Evolutionary conservation across 2,113 vertebrate species (phyloP).

Genomic region (Ochotona curzoniae): DNA sequence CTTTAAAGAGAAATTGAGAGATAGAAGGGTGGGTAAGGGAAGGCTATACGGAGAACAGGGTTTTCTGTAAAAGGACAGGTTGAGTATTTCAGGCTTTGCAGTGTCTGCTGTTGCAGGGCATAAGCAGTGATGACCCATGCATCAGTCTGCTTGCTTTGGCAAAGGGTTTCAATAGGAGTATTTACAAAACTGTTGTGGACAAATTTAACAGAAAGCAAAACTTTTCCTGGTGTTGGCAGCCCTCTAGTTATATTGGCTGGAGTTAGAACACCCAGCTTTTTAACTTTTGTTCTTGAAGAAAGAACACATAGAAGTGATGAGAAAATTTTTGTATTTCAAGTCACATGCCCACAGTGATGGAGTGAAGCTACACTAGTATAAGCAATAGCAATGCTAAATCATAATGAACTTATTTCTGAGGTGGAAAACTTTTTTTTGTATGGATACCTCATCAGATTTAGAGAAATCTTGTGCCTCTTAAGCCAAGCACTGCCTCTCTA

Average conservation of each 20-base stretch:
- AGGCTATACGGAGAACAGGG: not conserved
- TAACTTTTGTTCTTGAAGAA: slow-evolving; percentile 35
- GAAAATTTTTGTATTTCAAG: slow-evolving; percentile 3
- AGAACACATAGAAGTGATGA: not conserved
- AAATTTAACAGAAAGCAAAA: not conserved
- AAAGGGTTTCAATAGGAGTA: slow-evolving; percentile 16
- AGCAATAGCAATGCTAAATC: not conserved
- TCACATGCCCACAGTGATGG: not conserved
- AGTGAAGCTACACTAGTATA: not conserved
- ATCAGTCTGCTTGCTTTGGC: not conserved
- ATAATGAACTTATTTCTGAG: not conserved
- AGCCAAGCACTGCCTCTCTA: not conserved
- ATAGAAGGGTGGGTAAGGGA: no score
- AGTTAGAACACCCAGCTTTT: not conserved
- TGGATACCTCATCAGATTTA: not conserved
- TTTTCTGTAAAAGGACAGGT: not conserved
- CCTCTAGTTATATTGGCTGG: not conserved
- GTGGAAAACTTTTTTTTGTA: not conserved
- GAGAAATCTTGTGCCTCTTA: not conserved
- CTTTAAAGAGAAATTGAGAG: no score
- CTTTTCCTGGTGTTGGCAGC: not conserved
- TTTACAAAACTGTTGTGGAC: not conserved
- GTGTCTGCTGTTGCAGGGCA: not conserved
- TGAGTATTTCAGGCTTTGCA: not conserved
- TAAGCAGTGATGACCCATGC: not conserved